These are phyloP conservation scores for Phataginus tetradactyla DNA, from an alignment of 2,797 vertebrate species.

Conservation along the genomic window DNA sequence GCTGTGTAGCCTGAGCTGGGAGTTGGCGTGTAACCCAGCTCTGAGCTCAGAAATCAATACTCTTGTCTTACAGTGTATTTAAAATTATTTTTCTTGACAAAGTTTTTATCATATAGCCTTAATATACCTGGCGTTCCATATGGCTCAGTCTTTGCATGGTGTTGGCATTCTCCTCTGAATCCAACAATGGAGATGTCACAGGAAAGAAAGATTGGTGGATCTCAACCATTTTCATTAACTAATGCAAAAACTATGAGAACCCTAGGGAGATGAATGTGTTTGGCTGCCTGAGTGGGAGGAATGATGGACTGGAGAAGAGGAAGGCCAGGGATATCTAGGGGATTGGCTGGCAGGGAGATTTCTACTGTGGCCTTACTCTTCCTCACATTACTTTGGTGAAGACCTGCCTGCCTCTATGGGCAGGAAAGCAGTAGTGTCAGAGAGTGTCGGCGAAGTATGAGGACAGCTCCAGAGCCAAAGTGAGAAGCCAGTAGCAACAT, in stretches of 20 bases:
- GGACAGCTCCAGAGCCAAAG: neutral
- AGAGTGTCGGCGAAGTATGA: neutral
- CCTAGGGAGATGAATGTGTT: neutral
- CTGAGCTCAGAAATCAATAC: neutral
- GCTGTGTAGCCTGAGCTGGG: neutral
- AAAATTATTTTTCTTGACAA: neutral
- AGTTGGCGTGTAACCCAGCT: neutral
- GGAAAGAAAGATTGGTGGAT: neutral
- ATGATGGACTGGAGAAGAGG: neutral
- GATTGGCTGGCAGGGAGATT: neutral
- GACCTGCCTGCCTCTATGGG: neutral
- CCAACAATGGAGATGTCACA: neutral
- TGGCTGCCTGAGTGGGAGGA: neutral
- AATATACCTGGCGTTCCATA: neutral
- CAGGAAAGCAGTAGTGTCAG: neutral
- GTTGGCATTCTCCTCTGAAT: constrained; percentile 40
- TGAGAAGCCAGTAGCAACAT: neutral
- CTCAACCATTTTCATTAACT: constrained; percentile 17
- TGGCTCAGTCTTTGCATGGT: neutral
- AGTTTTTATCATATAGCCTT: neutral
- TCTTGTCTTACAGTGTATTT: neutral
- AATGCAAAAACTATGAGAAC: neutral
- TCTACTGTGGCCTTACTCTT: neutral
- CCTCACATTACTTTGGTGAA: neutral
- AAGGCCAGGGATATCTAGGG: neutral